Percentiles rank a stretch among this genome's conserved stretches.
Conservation (phyloP, 1,140 invertebrate genomes). For the Drosophila orena region DNA sequence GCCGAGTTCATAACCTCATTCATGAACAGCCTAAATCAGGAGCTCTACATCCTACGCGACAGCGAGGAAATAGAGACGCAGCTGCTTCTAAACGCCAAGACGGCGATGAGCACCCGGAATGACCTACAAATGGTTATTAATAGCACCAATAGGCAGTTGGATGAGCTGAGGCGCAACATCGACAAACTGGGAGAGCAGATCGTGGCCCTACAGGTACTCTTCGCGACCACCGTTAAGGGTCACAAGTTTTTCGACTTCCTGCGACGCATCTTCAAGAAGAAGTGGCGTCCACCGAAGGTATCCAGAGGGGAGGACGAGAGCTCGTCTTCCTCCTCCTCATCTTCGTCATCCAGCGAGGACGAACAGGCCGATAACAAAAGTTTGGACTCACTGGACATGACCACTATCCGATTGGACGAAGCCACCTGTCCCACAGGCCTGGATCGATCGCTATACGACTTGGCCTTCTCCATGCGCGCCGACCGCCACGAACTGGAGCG, state of each 20-base stretch:
- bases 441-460: slow-evolving; percentile 88
- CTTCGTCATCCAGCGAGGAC: slow-evolving; percentile 86
- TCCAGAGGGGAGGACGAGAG: slow-evolving; percentile 58
- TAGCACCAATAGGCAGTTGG: slow-evolving; percentile 87
- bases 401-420: slow-evolving; percentile 89
- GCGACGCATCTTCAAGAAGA: slow-evolving; percentile 91
- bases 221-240: slow-evolving; percentile 87
- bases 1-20: slow-evolving; percentile 88
- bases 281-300: slow-evolving; percentile 87
- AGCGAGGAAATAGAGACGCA: slow-evolving; percentile 90
- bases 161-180: slow-evolving; percentile 86
- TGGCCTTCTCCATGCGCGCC: slow-evolving; percentile 87
- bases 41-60: slow-evolving; percentile 91
- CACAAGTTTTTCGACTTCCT: slow-evolving; percentile 91
- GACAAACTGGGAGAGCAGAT: slow-evolving; percentile 87
- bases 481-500: slow-evolving; percentile 86
- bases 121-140: slow-evolving; percentile 85
- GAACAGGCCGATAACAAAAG: slow-evolving; percentile 87
- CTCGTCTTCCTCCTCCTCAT: slow-evolving; percentile 70
- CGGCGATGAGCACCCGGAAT: slow-evolving; percentile 85
- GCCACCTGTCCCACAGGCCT: slow-evolving; percentile 91
- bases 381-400: slow-evolving; percentile 87
- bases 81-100: slow-evolving; percentile 87
- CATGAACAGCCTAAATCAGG: slow-evolving; percentile 91
- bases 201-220: slow-evolving; percentile 86